Evolutionary conservation across 35 echinoderm and acorn worm genomes (phyloP), one percentile per base, ranked within the genome.

Genomic region (Ophioderma brevispina): DNA sequence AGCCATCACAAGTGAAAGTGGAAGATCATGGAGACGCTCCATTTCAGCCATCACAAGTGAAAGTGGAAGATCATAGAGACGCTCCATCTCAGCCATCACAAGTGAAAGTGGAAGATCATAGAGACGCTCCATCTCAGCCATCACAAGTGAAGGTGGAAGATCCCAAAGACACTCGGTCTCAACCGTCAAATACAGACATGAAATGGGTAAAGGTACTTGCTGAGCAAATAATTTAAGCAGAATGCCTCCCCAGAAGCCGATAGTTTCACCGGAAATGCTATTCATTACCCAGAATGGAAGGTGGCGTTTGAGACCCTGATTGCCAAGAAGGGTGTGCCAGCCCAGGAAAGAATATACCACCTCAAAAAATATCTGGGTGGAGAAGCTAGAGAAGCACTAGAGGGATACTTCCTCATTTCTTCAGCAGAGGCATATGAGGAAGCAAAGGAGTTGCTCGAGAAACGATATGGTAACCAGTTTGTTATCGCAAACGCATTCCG

Each of bases 301-400:
- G 28, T 30, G 38, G 37, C 28, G 18, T 81, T 34, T 40, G 31
- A 81, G 28, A 37, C 79, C 13, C 79, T 81, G 21, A 81, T 81
- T 39, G 79, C 28, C 23, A 30, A 81, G 28, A 30, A 37, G 18
- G 79, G 79, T 81, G 38, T 40, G 28, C 32, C 33, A 35, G 32
- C 33, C 21, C 11, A 37, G 37, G 79, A 81, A 40, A 33, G 79
- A 81, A 82, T 93, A 31, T 79, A 93, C 59, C 87, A 93, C 76
- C 78, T 93, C 0, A 89, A 87, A 80, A 88, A 32, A 43, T 81
- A 81, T 81, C 79, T 81, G 21, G 37, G 37, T 23, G 79, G 79
- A 81, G 79, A 35, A 37, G 28, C 79, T 23, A 81, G 23, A 40
- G 38, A 23, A 39, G 28, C 37, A 81, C 19, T 81, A 28, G 28